These are phyloP conservation scores for Rachycentron canadum DNA, from an alignment of 2,797 vertebrate species.

Conservation along the genomic window DNA sequence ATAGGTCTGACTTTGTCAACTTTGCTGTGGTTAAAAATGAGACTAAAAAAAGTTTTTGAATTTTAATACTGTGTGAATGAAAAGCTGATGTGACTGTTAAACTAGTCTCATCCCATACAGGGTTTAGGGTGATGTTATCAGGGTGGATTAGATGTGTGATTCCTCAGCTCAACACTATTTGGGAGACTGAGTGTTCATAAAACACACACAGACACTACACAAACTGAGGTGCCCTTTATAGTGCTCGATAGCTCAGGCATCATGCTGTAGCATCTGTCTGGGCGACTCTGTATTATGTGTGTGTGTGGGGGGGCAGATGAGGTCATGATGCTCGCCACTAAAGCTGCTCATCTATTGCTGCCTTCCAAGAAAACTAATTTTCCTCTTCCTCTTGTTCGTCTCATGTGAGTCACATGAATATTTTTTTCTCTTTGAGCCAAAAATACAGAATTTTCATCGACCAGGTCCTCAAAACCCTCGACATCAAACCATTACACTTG, in stretches of 20 bases:
- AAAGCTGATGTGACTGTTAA: too few relatives aligned
- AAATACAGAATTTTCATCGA: too few relatives aligned
- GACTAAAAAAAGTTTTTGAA: neutral
- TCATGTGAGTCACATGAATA: neutral
- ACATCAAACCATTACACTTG: too few relatives aligned
- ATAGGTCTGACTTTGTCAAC: neutral
- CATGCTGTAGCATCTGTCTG: slow-evolving; percentile 40
- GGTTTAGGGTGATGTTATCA: neutral
- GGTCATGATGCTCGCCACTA: neutral
- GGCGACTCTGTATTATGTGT: slow-evolving; percentile 5
- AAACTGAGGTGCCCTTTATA: slow-evolving; percentile 2
- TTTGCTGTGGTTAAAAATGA: neutral
- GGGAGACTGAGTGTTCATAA: neutral
- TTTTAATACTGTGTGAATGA: neutral
- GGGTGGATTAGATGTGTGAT: too few relatives aligned
- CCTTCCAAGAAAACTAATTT: neutral
- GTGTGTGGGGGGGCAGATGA: slow-evolving; percentile 7
- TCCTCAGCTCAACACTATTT: too few relatives aligned
- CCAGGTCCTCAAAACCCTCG: too few relatives aligned
- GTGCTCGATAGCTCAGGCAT: slow-evolving; percentile 53
- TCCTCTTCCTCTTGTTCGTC: neutral
- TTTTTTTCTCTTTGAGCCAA: too few relatives aligned
- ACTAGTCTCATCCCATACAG: neutral
- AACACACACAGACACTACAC: neutral
- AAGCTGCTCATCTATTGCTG: neutral